Evolutionary conservation across 2,113 vertebrate species (phyloP).

Genomic region (Nipponia nippon): DNA sequence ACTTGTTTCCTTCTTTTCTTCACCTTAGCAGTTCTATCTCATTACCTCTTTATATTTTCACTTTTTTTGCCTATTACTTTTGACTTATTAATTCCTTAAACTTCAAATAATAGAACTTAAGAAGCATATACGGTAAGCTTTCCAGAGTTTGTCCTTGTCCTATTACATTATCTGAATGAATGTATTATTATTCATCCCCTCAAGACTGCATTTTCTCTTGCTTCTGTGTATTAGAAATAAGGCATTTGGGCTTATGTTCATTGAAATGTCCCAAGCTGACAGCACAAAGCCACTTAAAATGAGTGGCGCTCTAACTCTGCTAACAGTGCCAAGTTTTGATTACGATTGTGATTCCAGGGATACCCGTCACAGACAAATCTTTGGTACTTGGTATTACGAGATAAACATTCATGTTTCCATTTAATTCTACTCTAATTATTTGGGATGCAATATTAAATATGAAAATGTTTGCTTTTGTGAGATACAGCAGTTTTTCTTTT

Average conservation of each 20-base stretch:
- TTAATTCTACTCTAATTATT: neutral
- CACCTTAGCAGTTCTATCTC: neutral
- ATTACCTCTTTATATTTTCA: neutral
- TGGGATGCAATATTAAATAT: neutral
- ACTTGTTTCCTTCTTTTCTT: neutral
- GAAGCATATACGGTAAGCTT: neutral
- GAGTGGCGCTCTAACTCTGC: neutral
- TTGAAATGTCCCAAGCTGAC: neutral
- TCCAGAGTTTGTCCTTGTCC: neutral
- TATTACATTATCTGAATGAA: neutral
- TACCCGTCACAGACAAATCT: neutral
- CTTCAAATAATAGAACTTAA: neutral
- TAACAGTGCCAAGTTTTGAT: neutral
- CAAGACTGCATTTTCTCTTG: neutral
- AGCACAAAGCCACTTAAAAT: neutral
- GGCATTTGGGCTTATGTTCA: neutral
- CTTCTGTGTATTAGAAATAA: neutral
- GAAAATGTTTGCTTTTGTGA: neutral
- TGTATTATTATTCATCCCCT: neutral
- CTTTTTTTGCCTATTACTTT: neutral
- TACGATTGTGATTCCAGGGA: neutral
- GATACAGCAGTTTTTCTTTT: neutral
- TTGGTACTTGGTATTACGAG: neutral
- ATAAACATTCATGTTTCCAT: neutral
- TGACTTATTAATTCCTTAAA: neutral